A percentile compares a stretch with the other conserved stretches of the same genome.
phyloP scores from a whole-genome alignment of 2,797 vertebrate genomes.

The Amblyraja radiata region DNA sequence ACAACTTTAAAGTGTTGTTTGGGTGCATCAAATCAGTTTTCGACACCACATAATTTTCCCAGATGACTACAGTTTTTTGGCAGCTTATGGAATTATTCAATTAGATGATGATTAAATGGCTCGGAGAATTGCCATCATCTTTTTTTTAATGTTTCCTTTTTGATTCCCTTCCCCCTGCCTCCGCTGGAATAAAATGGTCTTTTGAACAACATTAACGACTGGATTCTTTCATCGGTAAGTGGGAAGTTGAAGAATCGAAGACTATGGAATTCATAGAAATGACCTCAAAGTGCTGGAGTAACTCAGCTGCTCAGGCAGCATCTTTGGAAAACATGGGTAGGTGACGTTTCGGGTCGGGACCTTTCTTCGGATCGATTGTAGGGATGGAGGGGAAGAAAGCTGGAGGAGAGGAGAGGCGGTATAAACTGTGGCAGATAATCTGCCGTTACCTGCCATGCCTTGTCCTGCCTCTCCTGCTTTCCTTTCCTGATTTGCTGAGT shows the following conservation, averaged over 20 bases:
- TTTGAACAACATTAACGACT: background rate
- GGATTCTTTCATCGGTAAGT: background rate
- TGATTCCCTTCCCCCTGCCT: background rate
- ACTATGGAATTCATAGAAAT: background rate
- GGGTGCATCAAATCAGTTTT: background rate
- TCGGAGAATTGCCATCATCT: background rate
- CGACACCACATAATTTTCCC: background rate
- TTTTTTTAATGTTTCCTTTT: background rate
- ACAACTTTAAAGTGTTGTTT: background rate
- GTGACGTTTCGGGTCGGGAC: no score
- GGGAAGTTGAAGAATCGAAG: background rate
- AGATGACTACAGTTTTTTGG: background rate
- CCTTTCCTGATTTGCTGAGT: no score
- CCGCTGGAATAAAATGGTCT: background rate
- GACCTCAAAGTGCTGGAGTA: no score
- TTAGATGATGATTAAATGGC: background rate
- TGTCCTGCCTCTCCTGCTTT: no score
- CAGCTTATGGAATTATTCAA: background rate
- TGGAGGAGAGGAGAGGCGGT: no score
- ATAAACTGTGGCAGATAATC: no score
- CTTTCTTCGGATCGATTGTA: no score
- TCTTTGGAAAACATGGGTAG: no score
- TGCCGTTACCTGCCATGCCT: no score
- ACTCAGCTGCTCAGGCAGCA: no score
- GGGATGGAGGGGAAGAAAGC: no score